Conservation (phyloP, 2,797 vertebrate species). For the Miichthys miiuy region DNA sequence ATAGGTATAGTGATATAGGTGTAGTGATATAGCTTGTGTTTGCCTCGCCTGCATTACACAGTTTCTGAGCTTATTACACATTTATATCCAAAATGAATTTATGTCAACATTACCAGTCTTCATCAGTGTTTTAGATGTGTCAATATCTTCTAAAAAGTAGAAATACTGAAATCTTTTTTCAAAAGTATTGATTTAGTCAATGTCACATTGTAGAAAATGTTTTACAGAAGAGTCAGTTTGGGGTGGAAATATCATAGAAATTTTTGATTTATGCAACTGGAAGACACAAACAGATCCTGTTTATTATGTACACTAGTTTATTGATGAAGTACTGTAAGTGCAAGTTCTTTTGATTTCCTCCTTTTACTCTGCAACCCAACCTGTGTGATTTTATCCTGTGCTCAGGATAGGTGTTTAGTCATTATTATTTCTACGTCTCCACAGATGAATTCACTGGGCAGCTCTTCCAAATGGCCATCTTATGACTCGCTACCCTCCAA, state of each 20-base stretch:
- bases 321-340: background rate
- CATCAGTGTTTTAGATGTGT: background rate
- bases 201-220: background rate
- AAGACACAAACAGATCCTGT: background rate
- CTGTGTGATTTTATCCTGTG: background rate
- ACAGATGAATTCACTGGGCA: slow-evolving; percentile 80
- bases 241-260: background rate
- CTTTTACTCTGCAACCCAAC: background rate
- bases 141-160: background rate
- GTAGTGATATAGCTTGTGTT: background rate
- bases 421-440: slow-evolving; percentile 10
- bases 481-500: slow-evolving; percentile 78
- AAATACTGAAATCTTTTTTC: background rate
- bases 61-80: background rate
- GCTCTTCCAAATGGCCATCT: slow-evolving; percentile 79
- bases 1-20: too few species aligned
- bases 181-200: background rate
- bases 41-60: background rate
- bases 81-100: background rate
- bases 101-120: background rate
- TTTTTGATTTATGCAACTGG: background rate
- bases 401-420: background rate
- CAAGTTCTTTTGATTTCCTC: background rate
- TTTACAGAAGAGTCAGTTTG: background rate
- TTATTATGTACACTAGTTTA: too few species aligned